Evolutionary conservation across 2,113 vertebrate species (phyloP).

Genomic region (Trochalopteron elliotii): DNA sequence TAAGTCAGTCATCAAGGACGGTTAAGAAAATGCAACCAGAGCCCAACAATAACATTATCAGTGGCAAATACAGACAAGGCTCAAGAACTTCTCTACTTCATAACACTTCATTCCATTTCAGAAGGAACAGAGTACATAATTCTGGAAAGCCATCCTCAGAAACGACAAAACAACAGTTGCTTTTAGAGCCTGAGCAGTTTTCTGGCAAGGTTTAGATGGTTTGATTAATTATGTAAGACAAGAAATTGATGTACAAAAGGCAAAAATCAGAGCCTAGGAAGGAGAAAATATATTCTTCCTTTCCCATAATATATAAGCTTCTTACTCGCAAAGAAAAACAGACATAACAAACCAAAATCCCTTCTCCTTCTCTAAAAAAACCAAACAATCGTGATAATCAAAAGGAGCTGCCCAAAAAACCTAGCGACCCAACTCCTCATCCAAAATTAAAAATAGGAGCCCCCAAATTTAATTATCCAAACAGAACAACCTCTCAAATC

Average conservation of each 20-base stretch:
- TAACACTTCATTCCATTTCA: not conserved
- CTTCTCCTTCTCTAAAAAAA: not conserved
- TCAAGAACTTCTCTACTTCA: not conserved
- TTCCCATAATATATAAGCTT: not conserved
- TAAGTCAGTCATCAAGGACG: not conserved
- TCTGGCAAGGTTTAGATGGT: not conserved
- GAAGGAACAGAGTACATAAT: fast-evolving
- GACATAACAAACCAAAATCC: not conserved
- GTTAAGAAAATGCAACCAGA: not conserved
- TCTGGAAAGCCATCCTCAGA: not conserved
- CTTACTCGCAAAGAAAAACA: not conserved
- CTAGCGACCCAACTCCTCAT: not conserved
- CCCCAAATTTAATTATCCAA: not conserved
- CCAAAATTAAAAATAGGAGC: not conserved
- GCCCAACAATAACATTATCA: not conserved
- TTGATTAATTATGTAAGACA: not conserved
- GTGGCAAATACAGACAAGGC: not conserved
- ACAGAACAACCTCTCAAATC: not conserved
- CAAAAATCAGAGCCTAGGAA: not conserved
- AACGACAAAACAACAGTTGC: not conserved
- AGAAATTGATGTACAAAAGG: not conserved
- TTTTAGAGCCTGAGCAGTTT: not conserved
- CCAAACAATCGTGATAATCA: not conserved
- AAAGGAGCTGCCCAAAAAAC: not conserved
- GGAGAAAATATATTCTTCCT: not conserved